Base-by-base conservation (phyloP, 1,140 invertebrate species). In the Thaumetopoea pityocampa region DNA sequence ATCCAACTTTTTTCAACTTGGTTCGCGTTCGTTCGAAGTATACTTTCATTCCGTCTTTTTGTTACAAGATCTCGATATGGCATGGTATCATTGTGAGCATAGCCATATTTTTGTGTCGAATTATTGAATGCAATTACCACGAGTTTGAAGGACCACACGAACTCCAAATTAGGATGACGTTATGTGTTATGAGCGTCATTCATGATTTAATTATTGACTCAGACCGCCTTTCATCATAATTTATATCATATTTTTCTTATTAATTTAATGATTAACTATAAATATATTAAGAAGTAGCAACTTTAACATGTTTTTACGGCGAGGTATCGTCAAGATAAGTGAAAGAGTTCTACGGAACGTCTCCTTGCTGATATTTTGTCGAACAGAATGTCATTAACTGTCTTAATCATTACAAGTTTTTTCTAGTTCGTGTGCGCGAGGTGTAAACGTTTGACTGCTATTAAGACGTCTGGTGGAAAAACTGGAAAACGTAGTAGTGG, bases 11-110 rank as follows among this genome's bases (percentile, higher is more conserved):
- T 78, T 78, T 45, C 40, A 28, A 51, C 51, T 62, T 57, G 51
- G 51, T 62, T 41, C 44, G 55, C 58, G 63, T 67, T 67, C 64
- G 59, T 66, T 48, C 43, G 51, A 56, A 47, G 48, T 69, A 66
- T 63, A 64, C 74, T 69, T 67, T 70, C 52, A 62, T 67, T 62
- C 59, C 36, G 4, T 43, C 41, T 71, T 71, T 70, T 77, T 77
- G 42, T 49, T 20, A 18, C 17, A 29, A 19, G 38, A 23, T 42
- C 43, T 53, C 44, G 32, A 53, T 49, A 52, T 34, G 48, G 50
- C 46, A 40, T 24, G 34, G 32, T 43, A 35, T 45, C 48, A 22
- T 43, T 42, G 38, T 44, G 43, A 34, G 41, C 35, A 52, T 36
- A 42, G 53, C 58, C 35, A 65, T 63, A 70, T 56, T 65, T 68